A percentile compares a stretch with the other conserved stretches of the same genome.
Conservation (phyloP, 2,113 vertebrate species). For the Catagonus wagneri region DNA sequence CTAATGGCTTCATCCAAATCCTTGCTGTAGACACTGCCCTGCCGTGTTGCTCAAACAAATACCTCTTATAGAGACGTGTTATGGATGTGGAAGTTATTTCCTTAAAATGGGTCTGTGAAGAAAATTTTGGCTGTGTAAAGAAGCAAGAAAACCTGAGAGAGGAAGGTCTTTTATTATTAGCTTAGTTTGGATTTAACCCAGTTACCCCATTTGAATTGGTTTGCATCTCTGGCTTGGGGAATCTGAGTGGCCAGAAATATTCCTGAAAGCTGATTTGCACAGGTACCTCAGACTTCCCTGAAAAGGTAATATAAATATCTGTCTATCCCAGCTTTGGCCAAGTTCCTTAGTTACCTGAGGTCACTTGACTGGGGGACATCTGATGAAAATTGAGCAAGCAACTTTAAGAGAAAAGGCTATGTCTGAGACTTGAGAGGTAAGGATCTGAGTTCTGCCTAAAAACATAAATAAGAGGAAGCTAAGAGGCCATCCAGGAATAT, state of each 20-base stretch:
- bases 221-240: not conserved
- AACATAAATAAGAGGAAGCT: not conserved
- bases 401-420: not conserved
- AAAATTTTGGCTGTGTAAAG: slow-evolving; percentile 8
- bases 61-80: not conserved
- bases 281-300: not conserved
- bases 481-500: not conserved
- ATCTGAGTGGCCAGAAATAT: not conserved
- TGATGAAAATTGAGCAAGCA: not conserved
- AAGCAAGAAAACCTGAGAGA: not conserved
- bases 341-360: not conserved
- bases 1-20: not conserved
- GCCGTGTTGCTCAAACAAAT: not conserved
- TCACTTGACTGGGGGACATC: not conserved
- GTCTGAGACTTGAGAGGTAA: not conserved
- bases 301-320: not conserved
- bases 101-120: slow-evolving; percentile 44
- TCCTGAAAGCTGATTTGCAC: not conserved
- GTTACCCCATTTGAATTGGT: not conserved
- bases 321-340: not conserved
- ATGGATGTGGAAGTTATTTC: not conserved
- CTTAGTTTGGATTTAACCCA: not conserved
- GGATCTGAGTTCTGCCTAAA: not conserved
- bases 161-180: slow-evolving; percentile 2
- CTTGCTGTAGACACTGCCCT: slow-evolving; percentile 10